phyloP scores from a whole-genome alignment of 2,797 vertebrate species.

The Sarcophilus harrisii region DNA sequence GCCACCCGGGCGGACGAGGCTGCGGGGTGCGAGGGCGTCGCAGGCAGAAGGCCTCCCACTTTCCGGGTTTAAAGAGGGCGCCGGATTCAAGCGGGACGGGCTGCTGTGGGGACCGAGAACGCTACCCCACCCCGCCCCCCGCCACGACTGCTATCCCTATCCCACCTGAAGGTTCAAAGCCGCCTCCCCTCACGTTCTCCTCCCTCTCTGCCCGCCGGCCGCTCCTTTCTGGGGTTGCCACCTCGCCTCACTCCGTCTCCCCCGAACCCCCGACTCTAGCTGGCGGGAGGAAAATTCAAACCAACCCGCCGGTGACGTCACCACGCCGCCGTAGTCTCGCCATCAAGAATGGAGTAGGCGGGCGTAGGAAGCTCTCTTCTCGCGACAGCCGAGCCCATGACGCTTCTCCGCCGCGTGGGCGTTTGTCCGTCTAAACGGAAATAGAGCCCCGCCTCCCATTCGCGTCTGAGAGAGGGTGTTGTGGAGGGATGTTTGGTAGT shows the following conservation, averaged over 20 bases:
- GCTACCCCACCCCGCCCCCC: neutral
- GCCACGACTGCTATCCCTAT: neutral
- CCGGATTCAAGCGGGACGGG: neutral
- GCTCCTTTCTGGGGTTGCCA: neutral
- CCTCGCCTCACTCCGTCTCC: neutral
- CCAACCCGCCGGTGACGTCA: constrained; percentile 69
- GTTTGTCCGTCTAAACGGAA: neutral
- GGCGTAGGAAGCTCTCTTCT: constrained; percentile 15
- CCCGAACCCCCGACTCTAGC: constrained; percentile 53
- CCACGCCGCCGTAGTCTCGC: neutral
- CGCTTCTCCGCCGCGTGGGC: neutral
- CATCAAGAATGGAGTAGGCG: neutral
- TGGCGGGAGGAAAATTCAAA: constrained; percentile 73
- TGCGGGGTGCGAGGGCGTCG: neutral
- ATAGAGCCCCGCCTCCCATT: neutral
- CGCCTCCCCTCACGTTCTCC: neutral
- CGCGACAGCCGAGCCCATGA: constrained; percentile 44
- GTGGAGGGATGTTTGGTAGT: neutral
- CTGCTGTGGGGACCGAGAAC: too few relatives aligned
- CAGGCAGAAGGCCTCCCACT: neutral
- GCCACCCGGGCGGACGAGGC: too few relatives aligned
- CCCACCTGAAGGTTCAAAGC: neutral
- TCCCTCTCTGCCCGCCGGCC: neutral
- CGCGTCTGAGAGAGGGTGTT: neutral
- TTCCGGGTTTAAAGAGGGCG: neutral